phyloP scores from a whole-genome alignment of 2,797 vertebrate genomes.

The Hemibagrus guttatus region DNA sequence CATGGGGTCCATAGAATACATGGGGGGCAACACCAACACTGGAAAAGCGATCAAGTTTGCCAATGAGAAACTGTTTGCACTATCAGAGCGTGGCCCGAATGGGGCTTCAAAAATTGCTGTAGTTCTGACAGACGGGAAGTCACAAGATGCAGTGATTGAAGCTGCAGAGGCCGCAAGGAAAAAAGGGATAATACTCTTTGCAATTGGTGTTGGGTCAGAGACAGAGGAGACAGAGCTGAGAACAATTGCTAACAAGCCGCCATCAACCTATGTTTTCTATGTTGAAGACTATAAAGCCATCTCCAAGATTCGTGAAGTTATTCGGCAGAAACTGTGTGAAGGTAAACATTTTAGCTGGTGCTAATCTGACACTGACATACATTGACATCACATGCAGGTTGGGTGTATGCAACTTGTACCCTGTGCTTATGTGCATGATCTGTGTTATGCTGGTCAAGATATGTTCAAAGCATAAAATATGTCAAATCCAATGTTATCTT shows the following conservation, averaged over 20 bases:
- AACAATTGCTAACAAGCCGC: conserved; percentile 94
- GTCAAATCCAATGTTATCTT: neutral
- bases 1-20: conserved; percentile 89
- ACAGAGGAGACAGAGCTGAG: conserved; percentile 87
- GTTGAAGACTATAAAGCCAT: conserved; percentile 96
- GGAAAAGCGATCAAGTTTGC: conserved; percentile 93
- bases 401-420: neutral
- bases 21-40: conserved; percentile 94
- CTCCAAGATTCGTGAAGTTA: conserved; percentile 93
- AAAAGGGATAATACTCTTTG: conserved; percentile 91
- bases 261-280: conserved; percentile 92
- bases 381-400: neutral
- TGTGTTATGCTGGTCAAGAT: neutral
- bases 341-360: conserved; percentile 70
- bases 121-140: conserved; percentile 96
- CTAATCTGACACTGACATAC: neutral
- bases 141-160: conserved; percentile 92
- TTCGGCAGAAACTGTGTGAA: conserved; percentile 98
- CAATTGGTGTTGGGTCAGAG: conserved; percentile 91
- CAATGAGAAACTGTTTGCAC: conserved; percentile 88
- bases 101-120: conserved; percentile 91
- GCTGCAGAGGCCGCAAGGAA: conserved; percentile 89
- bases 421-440: neutral
- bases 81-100: conserved; percentile 82
- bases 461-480: neutral